Percentiles rank a stretch among this genome's conserved stretches.
phyloP scores from a whole-genome alignment of 1,140 invertebrate species.

The Panulirus ornatus region DNA sequence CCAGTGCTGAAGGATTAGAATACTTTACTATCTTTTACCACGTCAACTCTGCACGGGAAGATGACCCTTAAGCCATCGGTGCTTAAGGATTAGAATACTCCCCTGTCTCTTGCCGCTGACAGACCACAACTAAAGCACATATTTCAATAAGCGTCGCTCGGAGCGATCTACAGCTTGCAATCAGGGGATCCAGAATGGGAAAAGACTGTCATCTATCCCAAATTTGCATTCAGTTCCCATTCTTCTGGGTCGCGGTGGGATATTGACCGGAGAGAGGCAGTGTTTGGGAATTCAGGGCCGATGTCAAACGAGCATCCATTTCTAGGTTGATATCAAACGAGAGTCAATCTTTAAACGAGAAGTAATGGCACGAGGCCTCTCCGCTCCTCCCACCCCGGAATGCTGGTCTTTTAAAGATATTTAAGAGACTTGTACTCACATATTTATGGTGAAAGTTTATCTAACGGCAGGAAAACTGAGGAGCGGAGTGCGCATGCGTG shows the following conservation, averaged over 20 bases:
- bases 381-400: neutral
- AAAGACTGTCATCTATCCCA: constrained; percentile 19
- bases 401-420: neutral
- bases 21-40: neutral
- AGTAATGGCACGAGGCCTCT: neutral
- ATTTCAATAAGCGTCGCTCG: constrained; percentile 1
- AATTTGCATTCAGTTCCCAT: constrained; percentile 8
- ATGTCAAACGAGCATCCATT: constrained; percentile 14
- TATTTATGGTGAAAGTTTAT: neutral
- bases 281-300: constrained; percentile 3
- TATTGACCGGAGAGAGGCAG: constrained; percentile 1
- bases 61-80: neutral
- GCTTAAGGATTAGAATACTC: neutral
- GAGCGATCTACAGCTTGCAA: neutral
- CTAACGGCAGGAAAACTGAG: no score
- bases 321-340: neutral
- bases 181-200: constrained; percentile 10
- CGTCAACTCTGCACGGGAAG: neutral
- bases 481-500: no score
- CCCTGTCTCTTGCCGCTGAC: neutral
- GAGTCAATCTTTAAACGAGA: neutral
- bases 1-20: neutral
- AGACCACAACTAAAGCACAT: neutral
- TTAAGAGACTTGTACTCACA: neutral
- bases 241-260: neutral